Base-by-base conservation (phyloP, 2,113 vertebrate species). In the Psittacus erithacus region DNA sequence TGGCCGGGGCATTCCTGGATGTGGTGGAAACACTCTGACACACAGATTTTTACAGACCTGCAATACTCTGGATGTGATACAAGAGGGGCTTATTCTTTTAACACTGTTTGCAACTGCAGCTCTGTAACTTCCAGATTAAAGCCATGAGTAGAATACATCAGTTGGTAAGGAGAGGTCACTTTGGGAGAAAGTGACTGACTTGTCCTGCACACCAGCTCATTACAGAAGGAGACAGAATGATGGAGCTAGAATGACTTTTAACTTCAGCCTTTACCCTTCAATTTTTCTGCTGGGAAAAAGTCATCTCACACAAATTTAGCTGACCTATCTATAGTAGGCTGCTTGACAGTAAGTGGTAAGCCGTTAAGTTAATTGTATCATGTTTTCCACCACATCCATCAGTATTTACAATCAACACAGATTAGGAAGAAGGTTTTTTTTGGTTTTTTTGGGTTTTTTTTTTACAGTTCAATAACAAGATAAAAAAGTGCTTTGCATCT, bases 371-470 rank as follows among this genome's bases (percentile, higher is more conserved):
- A 74, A 82, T 7, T 94, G 78, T 92, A 94, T 88, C 89, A 19
- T 10, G 43, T 85, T 91, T 96, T 95, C 96, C 92, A 97, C 97
- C 97, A 95, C 97, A 97, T 97, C 91, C 94, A 94, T 93, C 80
- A 83, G 76, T 92, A 87, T 83, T 95, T 80, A 96, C 50, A 90
- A 69, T 79, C 74, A 97, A 87, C 65, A 95, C 15, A 83, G 57
- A 92, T 92, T 38, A 90, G 49, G 73, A 86, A 92, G 35, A 94
- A 25, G 47, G 76, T 91, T 85, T 90, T 78, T 73, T 35, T 90
- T 52, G 38, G 38, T 39, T 39, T 39, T 39, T 39, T 39, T 39
- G 38, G 38, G 38, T 4, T 79, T 91, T 82, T 90, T 78, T 73
- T 35, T 90, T 52, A 96, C 23, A 86, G 18, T 85, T 95, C 77